Percentiles rank a stretch among this genome's conserved stretches.
These are phyloP conservation scores for Ptychoptera contaminata DNA, from an alignment of 2,888 invertebrate species.

Conservation along the genomic window DNA sequence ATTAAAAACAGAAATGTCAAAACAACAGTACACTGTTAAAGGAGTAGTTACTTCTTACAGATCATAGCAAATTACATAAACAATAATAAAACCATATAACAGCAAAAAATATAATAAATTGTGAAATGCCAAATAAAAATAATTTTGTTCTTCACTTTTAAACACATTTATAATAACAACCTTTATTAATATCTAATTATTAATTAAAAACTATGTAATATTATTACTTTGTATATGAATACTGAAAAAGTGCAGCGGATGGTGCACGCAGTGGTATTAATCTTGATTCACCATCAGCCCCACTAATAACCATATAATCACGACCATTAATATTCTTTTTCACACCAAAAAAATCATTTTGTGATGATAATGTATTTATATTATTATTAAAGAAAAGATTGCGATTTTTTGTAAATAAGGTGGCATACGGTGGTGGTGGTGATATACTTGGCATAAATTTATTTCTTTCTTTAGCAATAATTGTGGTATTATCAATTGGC, in stretches of 20 bases:
- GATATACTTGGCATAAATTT: constrained; percentile 19
- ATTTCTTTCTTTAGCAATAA: constrained; percentile 11
- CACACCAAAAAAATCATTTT: constrained; percentile 19
- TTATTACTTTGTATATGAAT: constrained; percentile 28
- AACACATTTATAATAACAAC: too few relatives aligned
- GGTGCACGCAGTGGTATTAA: constrained; percentile 59
- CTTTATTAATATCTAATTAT: too few relatives aligned
- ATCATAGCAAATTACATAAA: too few relatives aligned
- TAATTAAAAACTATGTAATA: too few relatives aligned
- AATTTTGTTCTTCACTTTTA: too few relatives aligned
- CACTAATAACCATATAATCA: constrained; percentile 54
- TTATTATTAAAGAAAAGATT: not conserved
- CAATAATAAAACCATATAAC: too few relatives aligned
- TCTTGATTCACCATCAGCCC: constrained; percentile 43
- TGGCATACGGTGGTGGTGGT: constrained; percentile 50
- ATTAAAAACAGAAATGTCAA: too few relatives aligned
- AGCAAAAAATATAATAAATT: too few relatives aligned
- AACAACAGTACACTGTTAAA: too few relatives aligned
- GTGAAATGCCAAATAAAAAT: too few relatives aligned
- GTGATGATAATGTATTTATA: too few relatives aligned
- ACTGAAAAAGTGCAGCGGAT: constrained; percentile 60
- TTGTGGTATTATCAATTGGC: not conserved
- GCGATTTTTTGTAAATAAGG: constrained; percentile 1
- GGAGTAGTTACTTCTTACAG: too few relatives aligned
- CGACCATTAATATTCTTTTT: constrained; percentile 54